Evolutionary conservation across 30 jellyfish, hydroid and myxozoan species (phyloP), one percentile per base, ranked within the genome.

Genomic region (Pelagia noctiluca): DNA sequence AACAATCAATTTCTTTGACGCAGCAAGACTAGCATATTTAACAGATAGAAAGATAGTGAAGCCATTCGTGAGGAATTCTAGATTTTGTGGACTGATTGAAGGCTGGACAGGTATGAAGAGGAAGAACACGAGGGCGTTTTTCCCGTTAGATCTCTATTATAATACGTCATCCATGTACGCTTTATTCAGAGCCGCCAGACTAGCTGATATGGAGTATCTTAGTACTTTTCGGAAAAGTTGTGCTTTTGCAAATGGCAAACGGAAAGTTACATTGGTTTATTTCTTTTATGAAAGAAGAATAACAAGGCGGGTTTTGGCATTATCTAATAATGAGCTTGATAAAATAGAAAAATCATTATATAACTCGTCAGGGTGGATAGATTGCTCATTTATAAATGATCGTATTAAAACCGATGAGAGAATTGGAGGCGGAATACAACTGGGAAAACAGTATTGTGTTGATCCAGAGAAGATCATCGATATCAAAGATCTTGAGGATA

Each of bases 91-190:
- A 12, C 33, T 95, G 38, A 60, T 71, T 25, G 12, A 85, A 21
- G 99, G 99, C 22, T 95, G 99, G 99, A 79, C 94, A 37, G 99
- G 99, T 1, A 48, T 61, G 3, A 63, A 36, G 31, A 84, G 97
- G 11, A 36, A 65, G 48, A 86, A 83, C n/a, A 89, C 96, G 23
- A 67, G 99, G 60, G 90, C 88, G n/a, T 95, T 88, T 78, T 16
- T 65, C 22, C 97, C 99, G 28, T 49, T 88, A 75, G 97, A 89
- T 35, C 74, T 83, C 48, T 95, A 88, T 57, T 95, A 83, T 62
- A 80, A 95, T 48, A 61, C 78, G 13, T 35, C 88, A 0, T 78
- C 95, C 5, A 30, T 95, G 76, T 67, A 79, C 12, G 68, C 64
- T 24, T 23, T 95, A 4, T 83, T 93, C 36, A 53, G 66, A 26